A percentile compares a stretch with the other conserved stretches of the same genome.
Evolutionary conservation across 2,113 vertebrate species (phyloP).

Genomic region (Prietella phreatophila): DNA sequence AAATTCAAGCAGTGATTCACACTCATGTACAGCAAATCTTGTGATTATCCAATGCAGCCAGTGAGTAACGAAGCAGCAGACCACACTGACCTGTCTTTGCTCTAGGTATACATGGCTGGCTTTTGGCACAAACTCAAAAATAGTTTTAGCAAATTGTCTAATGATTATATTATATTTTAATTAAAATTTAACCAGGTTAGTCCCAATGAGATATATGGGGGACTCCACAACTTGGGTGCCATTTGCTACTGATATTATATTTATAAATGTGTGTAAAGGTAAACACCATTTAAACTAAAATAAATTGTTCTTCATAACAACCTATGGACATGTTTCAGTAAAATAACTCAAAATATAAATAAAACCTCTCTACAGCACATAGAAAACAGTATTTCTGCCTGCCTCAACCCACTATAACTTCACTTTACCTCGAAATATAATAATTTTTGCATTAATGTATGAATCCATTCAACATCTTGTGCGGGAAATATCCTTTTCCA

Average conservation of each 20-base stretch:
- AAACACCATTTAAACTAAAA: background rate
- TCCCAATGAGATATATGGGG: background rate
- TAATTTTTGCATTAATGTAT: background rate
- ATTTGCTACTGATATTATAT: background rate
- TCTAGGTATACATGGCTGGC: background rate
- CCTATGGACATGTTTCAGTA: background rate
- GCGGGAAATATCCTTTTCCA: background rate
- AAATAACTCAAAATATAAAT: background rate
- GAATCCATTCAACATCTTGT: background rate
- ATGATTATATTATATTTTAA: background rate
- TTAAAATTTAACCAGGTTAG: background rate
- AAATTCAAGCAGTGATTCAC: conserved; percentile 39
- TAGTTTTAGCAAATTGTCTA: background rate
- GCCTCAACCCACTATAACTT: background rate
- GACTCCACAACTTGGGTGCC: background rate
- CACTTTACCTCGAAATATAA: background rate
- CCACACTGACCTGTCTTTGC: conserved; percentile 17
- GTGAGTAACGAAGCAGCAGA: conserved; percentile 32
- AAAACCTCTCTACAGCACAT: background rate
- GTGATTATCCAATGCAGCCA: conserved; percentile 34
- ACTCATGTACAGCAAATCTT: conserved; percentile 23
- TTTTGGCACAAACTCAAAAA: background rate
- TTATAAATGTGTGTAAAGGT: background rate
- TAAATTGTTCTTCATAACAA: background rate
- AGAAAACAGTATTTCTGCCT: background rate